Base-by-base conservation (phyloP, 2,113 vertebrate species). In the Acanthisitta chloris region DNA sequence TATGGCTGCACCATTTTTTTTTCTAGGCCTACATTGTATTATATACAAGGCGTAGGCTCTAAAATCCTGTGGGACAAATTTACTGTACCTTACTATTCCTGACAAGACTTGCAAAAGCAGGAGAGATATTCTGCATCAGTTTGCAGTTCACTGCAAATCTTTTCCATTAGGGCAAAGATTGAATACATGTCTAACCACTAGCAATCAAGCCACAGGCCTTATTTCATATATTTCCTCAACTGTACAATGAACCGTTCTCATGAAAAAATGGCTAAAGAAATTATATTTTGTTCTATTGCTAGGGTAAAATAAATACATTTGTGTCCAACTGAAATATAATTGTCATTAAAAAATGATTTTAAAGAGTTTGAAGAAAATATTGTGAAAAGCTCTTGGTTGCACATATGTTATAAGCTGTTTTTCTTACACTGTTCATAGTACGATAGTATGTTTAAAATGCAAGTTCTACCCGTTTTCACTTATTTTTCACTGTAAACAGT, bases 251-350 rank as follows among this genome's bases (percentile, higher is more conserved):
- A 98, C 98, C 99, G 98, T 99, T 99, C 98, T 99, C 98, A 98
- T 99, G 98, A 98, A 98, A 98, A 97, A 99, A 99, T 98, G 98
- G 99, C 99, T 98, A 98, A 99, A 99, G 99, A 99, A 99, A 98
- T 99, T 99, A 98, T 99, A 99, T 99, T 99, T 99, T 99, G 99
- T 99, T 99, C 99, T 99, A 99, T 99, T 99, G 99, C 99, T 99
- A 99, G 99, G 99, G 98, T 99, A 98, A 99, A 99, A 99, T 98
- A 98, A 99, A 99, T 98, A 98, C 98, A 94, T 98, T 98, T 98
- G 98, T 99, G 98, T 98, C 98, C 99, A 98, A 97, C 97, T 95
- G 98, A 99, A 98, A 98, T 99, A 99, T 98, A 98, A 99, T 98
- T 99, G 98, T 99, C 97, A 97, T 99, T 99, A 99, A 98, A 96